Conservation (phyloP, 2,888 invertebrate genomes). For the Andrena bicolor region DNA sequence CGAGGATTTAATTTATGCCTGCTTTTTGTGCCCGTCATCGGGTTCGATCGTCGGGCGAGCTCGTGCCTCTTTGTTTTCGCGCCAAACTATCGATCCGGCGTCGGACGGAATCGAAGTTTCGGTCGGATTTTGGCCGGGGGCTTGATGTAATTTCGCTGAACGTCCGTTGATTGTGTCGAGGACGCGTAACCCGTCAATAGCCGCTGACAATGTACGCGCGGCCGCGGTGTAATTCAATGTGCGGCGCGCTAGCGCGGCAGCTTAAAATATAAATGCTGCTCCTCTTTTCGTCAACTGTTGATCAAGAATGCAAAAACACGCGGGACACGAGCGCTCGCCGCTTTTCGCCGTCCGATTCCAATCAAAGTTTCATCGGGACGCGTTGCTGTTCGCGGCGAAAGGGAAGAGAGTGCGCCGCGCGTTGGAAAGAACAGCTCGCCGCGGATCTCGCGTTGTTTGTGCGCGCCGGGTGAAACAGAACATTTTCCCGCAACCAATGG, state of each 20-base stretch:
- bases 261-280: not conserved
- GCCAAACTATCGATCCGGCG: slow-evolving; percentile 4
- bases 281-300: not conserved
- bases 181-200: not conserved
- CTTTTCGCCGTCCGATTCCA: too few species aligned
- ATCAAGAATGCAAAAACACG: too few species aligned
- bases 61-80: slow-evolving; percentile 5
- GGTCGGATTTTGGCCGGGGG: not conserved
- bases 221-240: not conserved
- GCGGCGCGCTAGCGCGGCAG: not conserved
- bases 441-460: not conserved
- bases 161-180: not conserved
- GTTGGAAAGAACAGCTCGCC: not conserved
- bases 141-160: slow-evolving; percentile 10
- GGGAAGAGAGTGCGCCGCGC: not conserved
- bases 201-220: not conserved
- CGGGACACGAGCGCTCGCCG: too few species aligned
- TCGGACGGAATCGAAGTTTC: not conserved
- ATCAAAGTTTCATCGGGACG: not conserved
- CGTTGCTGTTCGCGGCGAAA: not conserved
- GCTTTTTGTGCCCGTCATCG: slow-evolving; percentile 14
- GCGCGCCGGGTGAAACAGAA: not conserved
- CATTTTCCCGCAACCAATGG: slow-evolving; percentile 42
- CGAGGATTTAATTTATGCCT: slow-evolving; percentile 24
- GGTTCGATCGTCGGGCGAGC: not conserved